phyloP scores from a whole-genome alignment of 2,113 vertebrate species.

The Indicator indicator region DNA sequence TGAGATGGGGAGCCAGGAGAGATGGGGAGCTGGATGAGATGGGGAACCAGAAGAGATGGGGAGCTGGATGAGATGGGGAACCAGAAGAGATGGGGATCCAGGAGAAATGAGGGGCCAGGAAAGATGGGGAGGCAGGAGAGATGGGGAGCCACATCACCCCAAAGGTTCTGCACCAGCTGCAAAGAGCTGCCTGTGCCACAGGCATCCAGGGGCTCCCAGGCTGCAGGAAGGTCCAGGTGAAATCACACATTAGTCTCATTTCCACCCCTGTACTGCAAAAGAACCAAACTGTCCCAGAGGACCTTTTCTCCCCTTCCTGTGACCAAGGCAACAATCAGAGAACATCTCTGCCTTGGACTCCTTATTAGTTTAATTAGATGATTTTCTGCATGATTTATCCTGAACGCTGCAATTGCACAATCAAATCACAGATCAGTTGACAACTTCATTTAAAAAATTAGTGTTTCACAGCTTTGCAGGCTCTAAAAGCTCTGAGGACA shows the following conservation, averaged over 20 bases:
- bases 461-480: slow-evolving; percentile 17
- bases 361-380: slow-evolving; percentile 69
- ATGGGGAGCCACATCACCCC: neutral
- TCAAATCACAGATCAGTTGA: slow-evolving; percentile 69
- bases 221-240: neutral
- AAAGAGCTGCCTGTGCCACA: neutral
- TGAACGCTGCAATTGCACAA: slow-evolving; percentile 37
- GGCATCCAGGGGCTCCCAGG: neutral
- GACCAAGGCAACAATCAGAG: slow-evolving; percentile 19
- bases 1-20: too few species aligned
- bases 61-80: too few species aligned
- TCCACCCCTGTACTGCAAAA: neutral
- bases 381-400: slow-evolving; percentile 69
- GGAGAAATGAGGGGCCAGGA: too few species aligned
- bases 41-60: too few species aligned
- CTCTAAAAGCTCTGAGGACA: slow-evolving; percentile 10
- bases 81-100: too few species aligned
- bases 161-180: neutral
- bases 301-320: neutral
- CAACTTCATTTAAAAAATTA: slow-evolving; percentile 69
- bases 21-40: too few species aligned
- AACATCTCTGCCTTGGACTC: slow-evolving; percentile 47
- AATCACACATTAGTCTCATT: neutral
- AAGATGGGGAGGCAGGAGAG: neutral
- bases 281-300: neutral